These are phyloP conservation scores for Tortrix viridana DNA, from an alignment of 2,888 invertebrate species.

Conservation along the genomic window DNA sequence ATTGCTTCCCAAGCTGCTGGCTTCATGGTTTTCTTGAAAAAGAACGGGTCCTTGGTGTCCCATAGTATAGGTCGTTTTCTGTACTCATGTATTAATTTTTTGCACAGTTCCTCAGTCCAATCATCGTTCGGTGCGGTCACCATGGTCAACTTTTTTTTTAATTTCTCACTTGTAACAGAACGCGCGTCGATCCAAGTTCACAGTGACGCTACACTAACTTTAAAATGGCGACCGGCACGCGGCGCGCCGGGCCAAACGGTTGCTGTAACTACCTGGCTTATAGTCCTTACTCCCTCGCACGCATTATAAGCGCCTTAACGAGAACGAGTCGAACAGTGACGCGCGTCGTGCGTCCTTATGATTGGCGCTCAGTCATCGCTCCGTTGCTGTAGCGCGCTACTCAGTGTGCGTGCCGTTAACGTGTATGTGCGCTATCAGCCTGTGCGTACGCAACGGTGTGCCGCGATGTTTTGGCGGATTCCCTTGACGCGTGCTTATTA, in stretches of 20 bases:
- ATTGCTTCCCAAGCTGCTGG: conserved; percentile 52
- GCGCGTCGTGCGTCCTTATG: conserved; percentile 29
- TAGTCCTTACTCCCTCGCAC: conserved; percentile 17
- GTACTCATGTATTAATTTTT: conserved; percentile 55
- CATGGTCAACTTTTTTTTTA: conserved; percentile 41
- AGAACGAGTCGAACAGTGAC: conserved; percentile 9
- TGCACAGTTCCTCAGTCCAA: conserved; percentile 55
- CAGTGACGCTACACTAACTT: conserved; percentile 52
- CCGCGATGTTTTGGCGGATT: conserved; percentile 15
- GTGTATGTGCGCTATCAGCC: conserved; percentile 11
- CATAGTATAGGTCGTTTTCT: conserved; percentile 52
- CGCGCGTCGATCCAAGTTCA: conserved; percentile 52
- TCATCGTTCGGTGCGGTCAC: conserved; percentile 43
- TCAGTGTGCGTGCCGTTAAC: conserved; percentile 13
- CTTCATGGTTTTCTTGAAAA: conserved; percentile 52
- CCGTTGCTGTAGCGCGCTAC: conserved; percentile 34
- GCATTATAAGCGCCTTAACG: not conserved
- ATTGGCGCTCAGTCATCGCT: conserved; percentile 35
- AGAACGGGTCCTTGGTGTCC: conserved; percentile 50
- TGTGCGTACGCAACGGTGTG: conserved; percentile 12
- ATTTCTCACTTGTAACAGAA: conserved; percentile 43
- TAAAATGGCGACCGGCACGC: conserved; percentile 50
- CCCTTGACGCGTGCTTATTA: conserved; percentile 16
- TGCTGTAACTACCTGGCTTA: conserved; percentile 34
- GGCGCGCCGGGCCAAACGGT: conserved; percentile 24